These are phyloP conservation scores for Netelia fuscicornis DNA, from an alignment of 2,888 invertebrate genomes.

Conservation along the genomic window DNA sequence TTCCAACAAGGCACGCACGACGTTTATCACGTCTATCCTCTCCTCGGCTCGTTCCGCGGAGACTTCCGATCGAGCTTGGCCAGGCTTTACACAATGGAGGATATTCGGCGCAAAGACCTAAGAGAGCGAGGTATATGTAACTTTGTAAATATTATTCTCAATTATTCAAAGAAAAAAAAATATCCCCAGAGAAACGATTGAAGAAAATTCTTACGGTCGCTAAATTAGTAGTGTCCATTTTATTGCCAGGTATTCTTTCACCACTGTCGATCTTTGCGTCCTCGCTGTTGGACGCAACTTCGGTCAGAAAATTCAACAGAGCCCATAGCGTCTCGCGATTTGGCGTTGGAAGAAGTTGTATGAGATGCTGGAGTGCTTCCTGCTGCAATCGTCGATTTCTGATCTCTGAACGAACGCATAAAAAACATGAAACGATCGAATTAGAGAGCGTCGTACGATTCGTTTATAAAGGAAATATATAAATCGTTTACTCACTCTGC, in stretches of 20 bases:
- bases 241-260: conserved; percentile 91
- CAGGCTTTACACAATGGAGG: conserved; percentile 91
- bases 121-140: too few relatives aligned
- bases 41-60: conserved; percentile 91
- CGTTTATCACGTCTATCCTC: conserved; percentile 95
- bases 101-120: conserved; percentile 96
- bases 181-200: neutral
- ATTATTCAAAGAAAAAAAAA: neutral
- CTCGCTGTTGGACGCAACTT: conserved; percentile 90
- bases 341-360: conserved; percentile 93
- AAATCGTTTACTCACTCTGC: conserved; percentile 89
- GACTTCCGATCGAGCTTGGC: conserved; percentile 85
- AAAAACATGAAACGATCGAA: neutral
- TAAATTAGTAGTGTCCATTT: conserved; percentile 96
- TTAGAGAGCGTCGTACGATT: neutral
- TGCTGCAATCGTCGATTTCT: conserved; percentile 93
- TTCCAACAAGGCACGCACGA: conserved; percentile 92
- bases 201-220: conserved; percentile 88
- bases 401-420: conserved; percentile 87
- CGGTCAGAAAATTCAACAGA: conserved; percentile 92
- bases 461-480: neutral
- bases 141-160: neutral
- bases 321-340: conserved; percentile 96
- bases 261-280: conserved; percentile 88
- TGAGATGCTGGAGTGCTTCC: conserved; percentile 93